phyloP scores from a whole-genome alignment of 2,797 vertebrate species.

The Poeciliopsis presidionis region DNA sequence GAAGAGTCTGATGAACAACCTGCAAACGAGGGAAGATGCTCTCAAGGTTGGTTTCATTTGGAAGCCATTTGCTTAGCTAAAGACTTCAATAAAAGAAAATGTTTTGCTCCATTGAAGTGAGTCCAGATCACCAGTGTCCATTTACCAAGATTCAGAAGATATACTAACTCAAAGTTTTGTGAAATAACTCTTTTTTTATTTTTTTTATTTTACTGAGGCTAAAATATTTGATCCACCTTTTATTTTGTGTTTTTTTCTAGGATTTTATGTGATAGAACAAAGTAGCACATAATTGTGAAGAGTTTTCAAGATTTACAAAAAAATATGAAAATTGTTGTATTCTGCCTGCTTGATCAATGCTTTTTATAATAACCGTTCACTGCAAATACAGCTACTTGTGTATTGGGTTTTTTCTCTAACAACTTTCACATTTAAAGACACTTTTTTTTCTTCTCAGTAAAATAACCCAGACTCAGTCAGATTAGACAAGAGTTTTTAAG shows the following conservation, averaged over 20 bases:
- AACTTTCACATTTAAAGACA: neutral
- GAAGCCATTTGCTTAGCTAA: constrained; percentile 1
- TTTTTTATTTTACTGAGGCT: neutral
- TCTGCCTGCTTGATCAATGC: neutral
- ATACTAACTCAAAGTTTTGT: neutral
- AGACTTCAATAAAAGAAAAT: neutral
- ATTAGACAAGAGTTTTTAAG: neutral
- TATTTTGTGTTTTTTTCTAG: neutral
- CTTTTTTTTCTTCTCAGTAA: neutral
- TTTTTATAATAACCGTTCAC: neutral
- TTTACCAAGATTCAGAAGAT: neutral
- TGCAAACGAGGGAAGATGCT: constrained; percentile 88
- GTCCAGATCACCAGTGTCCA: neutral
- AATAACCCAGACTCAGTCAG: neutral
- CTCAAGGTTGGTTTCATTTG: constrained; percentile 83
- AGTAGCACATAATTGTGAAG: neutral
- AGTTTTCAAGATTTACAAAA: neutral
- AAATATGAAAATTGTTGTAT: neutral
- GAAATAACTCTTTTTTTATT: neutral
- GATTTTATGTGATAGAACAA: neutral
- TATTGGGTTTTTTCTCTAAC: neutral
- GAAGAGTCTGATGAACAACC: constrained; percentile 89
- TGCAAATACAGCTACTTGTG: neutral
- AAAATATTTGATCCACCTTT: neutral
- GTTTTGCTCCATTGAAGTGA: neutral